Evolutionary conservation across 2,888 invertebrate species (phyloP), one percentile per base, ranked within the genome.

Genomic region (Aphidius colemani): DNA sequence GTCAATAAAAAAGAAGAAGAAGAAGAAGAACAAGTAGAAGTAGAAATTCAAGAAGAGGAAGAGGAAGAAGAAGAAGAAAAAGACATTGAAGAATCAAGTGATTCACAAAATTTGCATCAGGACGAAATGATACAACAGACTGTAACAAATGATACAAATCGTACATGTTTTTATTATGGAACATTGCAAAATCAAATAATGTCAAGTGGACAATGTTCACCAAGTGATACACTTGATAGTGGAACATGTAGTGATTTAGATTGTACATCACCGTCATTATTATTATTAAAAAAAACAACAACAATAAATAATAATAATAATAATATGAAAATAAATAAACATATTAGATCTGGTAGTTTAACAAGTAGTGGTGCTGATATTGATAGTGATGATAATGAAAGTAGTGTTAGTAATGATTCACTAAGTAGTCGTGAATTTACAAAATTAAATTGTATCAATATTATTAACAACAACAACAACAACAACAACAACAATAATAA

Each of bases 181-280:
- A 84, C 87, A 7, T 88, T 86, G 71, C 84, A 83, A 66, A 85
- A 84, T 72, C 84, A 85, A 7, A 83, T 86, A 72, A 90, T 91
- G 87, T 89, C 91, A 58, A 92, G 91, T 77, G 93, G 93, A 1
- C 93, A 93, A 76, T 91, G 91, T 75, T 93, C 93, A 43, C 92
- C 93, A 1, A 91, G 90, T 75, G 93, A 93, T 75, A 93, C 92
- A 0, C 80, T 93, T 68, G 93, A 93, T 82, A 93, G 93, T 65
- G 93, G 93, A 53, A 93, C 93, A 45, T 92, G 93, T 83, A 93
- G 92, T 79, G 93, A 93, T 82, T 85, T 93, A 73, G 93, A 93
- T 74, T 88, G 88, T 49, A 90, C 90, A 30, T 89, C 91, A 61
- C 87, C 88, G 6, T 90, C 90, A 2, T 83, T 89, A 67, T 86